Evolutionary conservation across 2,113 vertebrate species (phyloP).

Genomic region (Emydocephalus ijimae): DNA sequence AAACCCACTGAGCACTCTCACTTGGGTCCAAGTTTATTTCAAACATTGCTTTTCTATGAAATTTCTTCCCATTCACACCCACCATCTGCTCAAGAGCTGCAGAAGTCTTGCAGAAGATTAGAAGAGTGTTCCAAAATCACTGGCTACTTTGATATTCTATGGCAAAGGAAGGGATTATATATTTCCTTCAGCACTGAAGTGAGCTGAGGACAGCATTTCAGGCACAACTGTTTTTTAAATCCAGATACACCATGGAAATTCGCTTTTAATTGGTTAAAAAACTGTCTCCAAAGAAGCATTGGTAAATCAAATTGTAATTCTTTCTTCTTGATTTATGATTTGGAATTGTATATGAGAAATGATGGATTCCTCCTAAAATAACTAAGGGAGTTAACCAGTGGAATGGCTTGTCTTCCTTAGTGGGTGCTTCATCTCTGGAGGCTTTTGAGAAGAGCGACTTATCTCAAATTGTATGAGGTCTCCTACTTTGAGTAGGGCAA

Average conservation of each 20-base stretch:
- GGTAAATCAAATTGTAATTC: not conserved
- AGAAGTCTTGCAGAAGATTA: not conserved
- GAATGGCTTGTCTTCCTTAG: too few species aligned
- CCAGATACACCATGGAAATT: not conserved
- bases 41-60: conserved; percentile 12
- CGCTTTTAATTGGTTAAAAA: not conserved
- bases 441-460: too few species aligned
- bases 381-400: too few species aligned
- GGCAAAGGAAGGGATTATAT: not conserved
- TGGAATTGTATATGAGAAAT: not conserved
- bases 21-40: conserved; percentile 14
- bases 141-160: not conserved
- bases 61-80: conserved; percentile 21
- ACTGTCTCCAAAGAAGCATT: not conserved
- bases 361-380: not conserved
- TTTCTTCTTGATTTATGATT: not conserved
- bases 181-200: not conserved
- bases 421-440: too few species aligned
- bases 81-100: conserved; percentile 17
- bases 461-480: too few species aligned
- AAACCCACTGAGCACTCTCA: conserved; percentile 8
- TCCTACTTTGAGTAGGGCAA: too few species aligned
- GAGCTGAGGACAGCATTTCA: not conserved
- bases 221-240: not conserved
- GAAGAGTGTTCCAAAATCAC: not conserved